Conservation (phyloP, 2,797 vertebrate species). For the Centroberyx gerrardi region DNA sequence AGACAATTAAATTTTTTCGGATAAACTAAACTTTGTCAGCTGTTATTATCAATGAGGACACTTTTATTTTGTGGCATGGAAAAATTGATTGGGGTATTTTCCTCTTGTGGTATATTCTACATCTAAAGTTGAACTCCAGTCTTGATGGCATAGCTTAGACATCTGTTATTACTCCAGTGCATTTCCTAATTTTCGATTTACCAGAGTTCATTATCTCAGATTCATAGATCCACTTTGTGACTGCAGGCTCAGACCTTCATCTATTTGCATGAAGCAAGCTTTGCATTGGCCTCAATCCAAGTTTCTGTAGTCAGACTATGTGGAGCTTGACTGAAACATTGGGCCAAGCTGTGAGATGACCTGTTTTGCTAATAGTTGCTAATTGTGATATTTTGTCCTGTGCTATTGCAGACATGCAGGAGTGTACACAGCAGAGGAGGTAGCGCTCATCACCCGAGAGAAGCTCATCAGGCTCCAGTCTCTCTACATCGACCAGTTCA, state of each 20-base stretch:
- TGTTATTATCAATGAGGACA: too few relatives aligned
- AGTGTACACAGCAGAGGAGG: constrained; percentile 97
- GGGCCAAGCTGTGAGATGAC: neutral
- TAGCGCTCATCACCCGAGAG: constrained; percentile 95
- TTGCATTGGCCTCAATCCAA: neutral
- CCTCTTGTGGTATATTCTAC: too few relatives aligned
- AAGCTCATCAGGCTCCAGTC: constrained; percentile 98
- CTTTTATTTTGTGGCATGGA: too few relatives aligned
- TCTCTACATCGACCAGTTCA: constrained; percentile 99
- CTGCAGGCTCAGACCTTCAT: neutral
- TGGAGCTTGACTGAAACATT: neutral
- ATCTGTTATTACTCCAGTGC: neutral
- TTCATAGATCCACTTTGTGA: neutral
- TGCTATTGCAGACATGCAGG: constrained; percentile 90
- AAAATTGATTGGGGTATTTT: too few relatives aligned
- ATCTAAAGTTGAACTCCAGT: neutral
- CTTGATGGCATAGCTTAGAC: neutral
- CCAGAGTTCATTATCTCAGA: neutral
- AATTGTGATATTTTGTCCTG: neutral
- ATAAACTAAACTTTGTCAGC: neutral
- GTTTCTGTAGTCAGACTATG: neutral
- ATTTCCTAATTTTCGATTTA: neutral
- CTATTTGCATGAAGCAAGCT: neutral
- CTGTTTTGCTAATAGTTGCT: neutral
- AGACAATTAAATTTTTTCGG: neutral